A percentile compares a stretch with the other conserved stretches of the same genome.
Evolutionary conservation across 2,888 invertebrate species (phyloP).

Genomic region (Drosophila mulleri): DNA sequence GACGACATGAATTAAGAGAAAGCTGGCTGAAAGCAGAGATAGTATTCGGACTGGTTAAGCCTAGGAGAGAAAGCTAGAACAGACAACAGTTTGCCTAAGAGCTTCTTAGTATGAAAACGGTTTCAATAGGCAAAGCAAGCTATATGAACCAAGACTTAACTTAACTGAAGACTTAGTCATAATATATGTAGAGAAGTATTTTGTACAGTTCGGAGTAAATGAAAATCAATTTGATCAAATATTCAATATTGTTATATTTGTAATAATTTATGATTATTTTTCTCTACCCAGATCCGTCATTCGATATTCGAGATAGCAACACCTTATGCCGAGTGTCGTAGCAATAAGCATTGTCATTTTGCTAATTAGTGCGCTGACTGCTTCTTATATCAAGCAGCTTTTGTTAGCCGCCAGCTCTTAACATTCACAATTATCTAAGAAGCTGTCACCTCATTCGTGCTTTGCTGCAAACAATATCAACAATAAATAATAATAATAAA

Average conservation of each 20-base stretch:
- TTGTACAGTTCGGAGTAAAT: no score
- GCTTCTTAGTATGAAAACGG: neutral
- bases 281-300: neutral
- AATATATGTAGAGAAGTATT: no score
- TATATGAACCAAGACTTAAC: no score
- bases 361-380: neutral
- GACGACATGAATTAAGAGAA: neutral
- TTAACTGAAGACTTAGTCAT: no score
- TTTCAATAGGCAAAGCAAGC: no score
- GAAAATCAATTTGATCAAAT: neutral
- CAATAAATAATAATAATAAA: slow-evolving; percentile 45
- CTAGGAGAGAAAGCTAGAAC: slow-evolving; percentile 1
- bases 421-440: slow-evolving; percentile 54
- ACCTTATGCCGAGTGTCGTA: slow-evolving; percentile 1
- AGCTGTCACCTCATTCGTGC: slow-evolving; percentile 49
- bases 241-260: neutral
- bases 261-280: neutral
- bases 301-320: neutral
- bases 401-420: slow-evolving; percentile 19
- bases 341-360: neutral
- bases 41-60: neutral
- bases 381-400: slow-evolving; percentile 17
- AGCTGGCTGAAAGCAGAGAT: neutral
- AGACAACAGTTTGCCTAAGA: neutral
- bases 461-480: slow-evolving; percentile 7